Conservation (phyloP, 1,140 invertebrate genomes). For the Ganaspis sp. region DNA sequence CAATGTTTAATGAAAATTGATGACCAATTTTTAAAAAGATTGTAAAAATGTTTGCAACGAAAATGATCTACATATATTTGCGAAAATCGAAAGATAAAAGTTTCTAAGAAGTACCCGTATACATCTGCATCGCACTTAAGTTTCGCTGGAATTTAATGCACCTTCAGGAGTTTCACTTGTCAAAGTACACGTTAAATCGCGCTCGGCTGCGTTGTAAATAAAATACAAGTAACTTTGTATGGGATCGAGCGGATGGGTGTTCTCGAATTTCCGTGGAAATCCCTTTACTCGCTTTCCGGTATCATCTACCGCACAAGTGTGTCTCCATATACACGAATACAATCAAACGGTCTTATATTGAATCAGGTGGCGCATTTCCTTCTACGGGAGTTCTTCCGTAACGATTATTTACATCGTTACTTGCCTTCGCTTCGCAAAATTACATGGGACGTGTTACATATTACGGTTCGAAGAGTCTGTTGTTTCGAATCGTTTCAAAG, state of each 20-base stretch:
- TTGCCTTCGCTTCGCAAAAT: neutral
- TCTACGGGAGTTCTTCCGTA: neutral
- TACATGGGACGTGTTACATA: neutral
- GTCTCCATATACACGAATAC: neutral
- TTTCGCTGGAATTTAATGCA: neutral
- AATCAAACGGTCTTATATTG: neutral
- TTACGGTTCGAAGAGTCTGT: neutral
- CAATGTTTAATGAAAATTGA: no score
- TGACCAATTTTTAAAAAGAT: no score
- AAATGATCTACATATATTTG: no score
- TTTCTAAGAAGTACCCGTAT: neutral
- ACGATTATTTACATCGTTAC: constrained; percentile 24
- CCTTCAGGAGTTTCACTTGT: constrained; percentile 21
- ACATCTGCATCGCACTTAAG: neutral
- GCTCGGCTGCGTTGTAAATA: constrained; percentile 18
- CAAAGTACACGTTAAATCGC: constrained; percentile 23
- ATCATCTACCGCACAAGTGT: constrained; percentile 14
- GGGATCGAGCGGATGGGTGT: constrained; percentile 16
- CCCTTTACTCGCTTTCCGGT: constrained; percentile 17
- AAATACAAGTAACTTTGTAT: constrained; percentile 24
- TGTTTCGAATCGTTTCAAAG: neutral
- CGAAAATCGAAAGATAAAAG: no score
- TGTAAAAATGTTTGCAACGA: no score
- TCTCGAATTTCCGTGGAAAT: constrained; percentile 11
- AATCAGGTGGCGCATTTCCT: neutral